phyloP scores from a whole-genome alignment of 92 coral and sea anemone genomes.

The Siderastrea radians region DNA sequence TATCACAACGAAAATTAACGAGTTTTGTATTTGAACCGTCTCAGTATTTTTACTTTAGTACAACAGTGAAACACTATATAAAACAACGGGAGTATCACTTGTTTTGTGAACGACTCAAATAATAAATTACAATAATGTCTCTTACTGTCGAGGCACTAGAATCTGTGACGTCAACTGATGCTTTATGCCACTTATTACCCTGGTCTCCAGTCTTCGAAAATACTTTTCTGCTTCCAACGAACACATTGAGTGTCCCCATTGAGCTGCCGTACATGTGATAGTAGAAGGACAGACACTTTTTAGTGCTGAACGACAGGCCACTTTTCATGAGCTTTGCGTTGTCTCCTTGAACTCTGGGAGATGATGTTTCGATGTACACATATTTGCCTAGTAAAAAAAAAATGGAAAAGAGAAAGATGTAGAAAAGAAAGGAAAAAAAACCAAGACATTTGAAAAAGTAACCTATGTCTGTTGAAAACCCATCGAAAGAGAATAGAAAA shows the following conservation, averaged over 20 bases:
- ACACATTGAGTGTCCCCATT: conserved; percentile 72
- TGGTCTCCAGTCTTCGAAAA: conserved; percentile 61
- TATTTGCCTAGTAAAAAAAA: conserved; percentile 12
- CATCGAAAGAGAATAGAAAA: too few species aligned
- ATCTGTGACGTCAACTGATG: conserved; percentile 2
- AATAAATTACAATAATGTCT: background rate
- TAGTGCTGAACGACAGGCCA: conserved; percentile 42
- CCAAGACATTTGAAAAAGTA: too few species aligned
- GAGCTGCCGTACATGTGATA: conserved; percentile 75
- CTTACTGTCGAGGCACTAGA: conserved; percentile 16
- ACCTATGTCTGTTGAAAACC: too few species aligned
- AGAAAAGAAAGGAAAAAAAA: background rate
- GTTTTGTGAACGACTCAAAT: background rate
- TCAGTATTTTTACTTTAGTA: too few species aligned
- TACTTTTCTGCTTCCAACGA: conserved; percentile 27
- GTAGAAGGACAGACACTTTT: conserved; percentile 64
- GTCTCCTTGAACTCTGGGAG: conserved; percentile 38
- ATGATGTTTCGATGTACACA: conserved; percentile 30
- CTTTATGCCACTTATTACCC: conserved; percentile 39
- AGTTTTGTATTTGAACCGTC: too few species aligned
- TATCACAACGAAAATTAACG: too few species aligned
- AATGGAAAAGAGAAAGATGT: background rate
- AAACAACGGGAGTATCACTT: background rate
- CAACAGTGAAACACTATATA: too few species aligned
- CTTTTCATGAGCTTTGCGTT: conserved; percentile 50